phyloP scores from a whole-genome alignment of 2,797 vertebrate species.

The Anguilla pacifica region DNA sequence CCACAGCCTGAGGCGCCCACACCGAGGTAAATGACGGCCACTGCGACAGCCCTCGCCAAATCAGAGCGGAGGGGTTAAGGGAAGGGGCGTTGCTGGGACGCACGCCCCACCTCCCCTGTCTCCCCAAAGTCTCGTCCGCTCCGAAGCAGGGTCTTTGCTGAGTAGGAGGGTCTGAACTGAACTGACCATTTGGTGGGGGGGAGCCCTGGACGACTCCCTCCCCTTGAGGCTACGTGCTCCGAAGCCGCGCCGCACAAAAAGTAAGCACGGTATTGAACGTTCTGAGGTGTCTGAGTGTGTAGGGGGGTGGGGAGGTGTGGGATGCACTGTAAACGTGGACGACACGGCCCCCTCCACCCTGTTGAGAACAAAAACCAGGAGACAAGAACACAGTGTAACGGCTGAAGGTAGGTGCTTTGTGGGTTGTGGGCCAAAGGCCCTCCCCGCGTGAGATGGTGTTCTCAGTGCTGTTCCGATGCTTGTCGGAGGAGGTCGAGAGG shows the following conservation, averaged over 20 bases:
- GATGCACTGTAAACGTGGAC: constrained; percentile 21
- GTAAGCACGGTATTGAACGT: constrained; percentile 79
- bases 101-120: background rate
- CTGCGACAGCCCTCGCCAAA: constrained; percentile 44
- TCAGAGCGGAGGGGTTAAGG: background rate
- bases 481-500: background rate
- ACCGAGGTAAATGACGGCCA: constrained; percentile 79
- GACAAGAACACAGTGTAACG: constrained; percentile 12
- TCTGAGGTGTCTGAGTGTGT: constrained; percentile 70
- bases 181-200: constrained; percentile 45
- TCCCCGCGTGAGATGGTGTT: background rate
- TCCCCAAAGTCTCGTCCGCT: background rate
- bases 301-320: constrained; percentile 27
- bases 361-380: constrained; percentile 8
- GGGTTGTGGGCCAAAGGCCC: background rate
- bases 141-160: constrained; percentile 35
- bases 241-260: constrained; percentile 64
- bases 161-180: constrained; percentile 40
- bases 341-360: background rate
- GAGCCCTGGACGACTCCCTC: background rate
- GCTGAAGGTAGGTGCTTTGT: constrained; percentile 13
- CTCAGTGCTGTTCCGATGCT: background rate
- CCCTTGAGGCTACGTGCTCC: constrained; percentile 42
- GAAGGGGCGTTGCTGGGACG: background rate
- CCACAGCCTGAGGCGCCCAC: constrained; percentile 74